Percentiles rank a stretch among this genome's conserved stretches.
phyloP scores from a whole-genome alignment of 2,797 vertebrate species.

The Pangasius macronema region DNA sequence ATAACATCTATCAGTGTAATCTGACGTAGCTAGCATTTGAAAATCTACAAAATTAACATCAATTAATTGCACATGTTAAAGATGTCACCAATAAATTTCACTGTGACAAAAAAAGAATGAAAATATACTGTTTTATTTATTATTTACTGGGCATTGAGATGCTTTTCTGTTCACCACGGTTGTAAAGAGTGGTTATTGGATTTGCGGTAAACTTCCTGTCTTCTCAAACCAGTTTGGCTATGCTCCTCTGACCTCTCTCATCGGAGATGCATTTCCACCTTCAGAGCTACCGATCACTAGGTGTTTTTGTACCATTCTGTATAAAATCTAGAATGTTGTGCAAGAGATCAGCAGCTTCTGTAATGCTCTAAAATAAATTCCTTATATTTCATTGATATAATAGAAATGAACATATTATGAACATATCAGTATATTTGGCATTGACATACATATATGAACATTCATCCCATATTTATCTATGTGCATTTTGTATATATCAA shows the following conservation, averaged over 20 bases:
- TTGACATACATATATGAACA: neutral
- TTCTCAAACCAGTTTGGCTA: neutral
- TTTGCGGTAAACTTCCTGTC: neutral
- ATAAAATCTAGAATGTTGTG: too few species aligned
- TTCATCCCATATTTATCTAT: too few species aligned
- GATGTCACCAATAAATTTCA: too few species aligned
- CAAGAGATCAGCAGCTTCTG: neutral
- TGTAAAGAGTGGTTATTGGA: neutral
- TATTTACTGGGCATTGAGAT: neutral
- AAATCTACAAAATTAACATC: neutral
- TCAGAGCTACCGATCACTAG: too few species aligned
- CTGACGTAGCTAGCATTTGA: too few species aligned
- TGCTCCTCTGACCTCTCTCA: neutral
- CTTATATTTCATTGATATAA: neutral
- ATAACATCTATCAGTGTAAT: neutral
- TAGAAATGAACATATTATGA: neutral
- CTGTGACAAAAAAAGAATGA: too few species aligned
- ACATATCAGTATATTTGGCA: neutral
- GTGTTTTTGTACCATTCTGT: too few species aligned
- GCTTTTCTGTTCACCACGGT: neutral
- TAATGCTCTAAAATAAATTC: neutral
- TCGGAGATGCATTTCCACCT: neutral
- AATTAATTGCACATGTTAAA: neutral
- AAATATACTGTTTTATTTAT: too few species aligned
- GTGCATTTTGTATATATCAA: neutral